Conservation (phyloP, 1,140 invertebrate genomes). For the Nasonia giraulti region DNA sequence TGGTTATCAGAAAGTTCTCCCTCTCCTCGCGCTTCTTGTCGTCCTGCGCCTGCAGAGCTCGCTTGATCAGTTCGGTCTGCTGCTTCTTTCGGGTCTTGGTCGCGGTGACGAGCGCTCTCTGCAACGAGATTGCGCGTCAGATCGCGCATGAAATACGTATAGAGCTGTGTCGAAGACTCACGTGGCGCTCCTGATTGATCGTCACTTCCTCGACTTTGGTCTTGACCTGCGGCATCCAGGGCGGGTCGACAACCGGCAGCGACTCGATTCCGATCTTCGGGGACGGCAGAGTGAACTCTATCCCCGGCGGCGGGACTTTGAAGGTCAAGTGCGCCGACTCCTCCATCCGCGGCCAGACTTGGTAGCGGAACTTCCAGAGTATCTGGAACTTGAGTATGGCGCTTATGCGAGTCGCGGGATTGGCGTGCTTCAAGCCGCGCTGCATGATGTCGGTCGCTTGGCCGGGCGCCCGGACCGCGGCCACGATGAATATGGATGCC, state of each 20-base stretch:
- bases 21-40: constrained; percentile 95
- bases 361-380: constrained; percentile 97
- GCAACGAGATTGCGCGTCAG: constrained; percentile 28
- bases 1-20: constrained; percentile 96
- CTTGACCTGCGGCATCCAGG: constrained; percentile 98
- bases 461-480: constrained; percentile 91
- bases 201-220: constrained; percentile 99
- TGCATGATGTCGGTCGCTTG: constrained; percentile 92
- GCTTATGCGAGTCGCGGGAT: constrained; percentile 84
- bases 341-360: constrained; percentile 99
- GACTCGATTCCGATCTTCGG: constrained; percentile 98
- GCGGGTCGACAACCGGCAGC: constrained; percentile 96
- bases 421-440: constrained; percentile 87
- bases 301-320: constrained; percentile 97
- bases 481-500: constrained; percentile 93
- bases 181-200: constrained; percentile 97
- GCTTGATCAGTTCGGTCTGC: constrained; percentile 97
- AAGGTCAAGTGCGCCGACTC: constrained; percentile 95
- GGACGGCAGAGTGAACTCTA: constrained; percentile 98
- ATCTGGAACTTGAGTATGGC: constrained; percentile 93
- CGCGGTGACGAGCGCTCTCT: constrained; percentile 97
- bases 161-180: constrained; percentile 75
- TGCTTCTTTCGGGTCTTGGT: constrained; percentile 99
- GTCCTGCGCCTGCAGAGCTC: constrained; percentile 95
- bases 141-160: too few species aligned